Evolutionary conservation across 2,113 vertebrate species (phyloP), one percentile per base, ranked within the genome.

Genomic region (Bagarius yarrelli): DNA sequence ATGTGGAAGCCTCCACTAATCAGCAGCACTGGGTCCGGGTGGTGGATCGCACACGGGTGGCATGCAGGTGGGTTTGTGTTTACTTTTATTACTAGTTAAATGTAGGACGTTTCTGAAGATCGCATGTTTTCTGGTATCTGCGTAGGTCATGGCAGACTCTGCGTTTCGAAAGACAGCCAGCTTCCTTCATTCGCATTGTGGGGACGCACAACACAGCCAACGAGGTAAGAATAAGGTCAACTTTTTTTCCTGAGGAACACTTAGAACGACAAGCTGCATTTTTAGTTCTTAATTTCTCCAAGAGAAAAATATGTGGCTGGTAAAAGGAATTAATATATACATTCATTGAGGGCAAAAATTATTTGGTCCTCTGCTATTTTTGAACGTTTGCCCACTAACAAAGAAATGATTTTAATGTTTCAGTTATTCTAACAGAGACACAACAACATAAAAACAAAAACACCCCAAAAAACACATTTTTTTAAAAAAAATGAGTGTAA

Each of bases 151-250:
- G 98, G 98, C 98, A 99, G 85, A 96, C 95, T 0, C 88, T 99
- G 78, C 94, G 89, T 79, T 98, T 99, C 87, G 95, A 97, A 75
- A 95, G 93, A 84, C 95, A 97, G 80, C 93, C 96, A 5, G 96
- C 96, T 4, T 97, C 96, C 82, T 99, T 99, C 88, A 94, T 99
- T 89, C 94, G 98, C 27, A 98, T 99, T 27, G 98, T 99, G 0
- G 98, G 98, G 83, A 98, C 97, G 74, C 96, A 98, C 91, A 99
- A 99, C 93, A 98, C 98, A 0, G 97, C 97, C 47, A 99, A 99
- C 18, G 98, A 99, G 96, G 98, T 98, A 89, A 91, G 88, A 59
- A 9, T 6, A 18, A 30, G 53, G 34, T 40, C 34, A 23, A 32
- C 1, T 1, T 66, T 64, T 23, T 66, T 19, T 66, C 36, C 63